Conservation (phyloP, 2,888 invertebrate species). For the Orchesella flavescens region DNA sequence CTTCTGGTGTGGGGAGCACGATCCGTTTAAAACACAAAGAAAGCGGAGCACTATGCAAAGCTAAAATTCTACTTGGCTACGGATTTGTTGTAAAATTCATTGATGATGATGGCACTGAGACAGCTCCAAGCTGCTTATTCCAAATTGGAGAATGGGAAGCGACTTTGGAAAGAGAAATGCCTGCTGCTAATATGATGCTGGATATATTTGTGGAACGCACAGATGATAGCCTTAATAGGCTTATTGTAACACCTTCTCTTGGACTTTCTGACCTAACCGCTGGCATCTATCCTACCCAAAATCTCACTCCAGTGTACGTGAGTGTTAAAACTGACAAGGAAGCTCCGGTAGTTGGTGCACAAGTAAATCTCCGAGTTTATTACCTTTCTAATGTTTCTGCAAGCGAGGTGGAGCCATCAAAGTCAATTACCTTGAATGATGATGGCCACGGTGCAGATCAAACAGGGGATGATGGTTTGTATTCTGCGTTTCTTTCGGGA, state of each 20-base stretch:
- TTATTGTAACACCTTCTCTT: constrained; percentile 18
- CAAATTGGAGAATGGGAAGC: constrained; percentile 25
- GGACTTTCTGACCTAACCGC: constrained; percentile 18
- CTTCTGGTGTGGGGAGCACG: neutral
- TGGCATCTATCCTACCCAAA: neutral
- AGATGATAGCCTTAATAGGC: neutral
- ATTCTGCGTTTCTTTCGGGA: constrained; percentile 61
- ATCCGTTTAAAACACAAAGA: neutral
- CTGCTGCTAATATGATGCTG: neutral
- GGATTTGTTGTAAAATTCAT: neutral
- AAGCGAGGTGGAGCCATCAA: neutral
- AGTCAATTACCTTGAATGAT: constrained; percentile 28
- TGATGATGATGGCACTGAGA: neutral
- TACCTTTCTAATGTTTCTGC: neutral
- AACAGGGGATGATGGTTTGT: constrained; percentile 68
- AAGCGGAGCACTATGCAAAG: neutral
- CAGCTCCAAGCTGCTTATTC: neutral
- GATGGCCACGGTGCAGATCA: constrained; percentile 67
- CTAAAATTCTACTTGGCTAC: neutral
- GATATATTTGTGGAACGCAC: constrained; percentile 7
- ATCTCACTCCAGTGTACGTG: constrained; percentile 24
- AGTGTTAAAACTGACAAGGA: constrained; percentile 19
- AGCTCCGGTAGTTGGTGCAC: constrained; percentile 58
- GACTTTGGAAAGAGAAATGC: neutral
- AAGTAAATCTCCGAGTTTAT: constrained; percentile 45